Conservation (phyloP, 2,888 invertebrate species). For the Hololepta plana region DNA sequence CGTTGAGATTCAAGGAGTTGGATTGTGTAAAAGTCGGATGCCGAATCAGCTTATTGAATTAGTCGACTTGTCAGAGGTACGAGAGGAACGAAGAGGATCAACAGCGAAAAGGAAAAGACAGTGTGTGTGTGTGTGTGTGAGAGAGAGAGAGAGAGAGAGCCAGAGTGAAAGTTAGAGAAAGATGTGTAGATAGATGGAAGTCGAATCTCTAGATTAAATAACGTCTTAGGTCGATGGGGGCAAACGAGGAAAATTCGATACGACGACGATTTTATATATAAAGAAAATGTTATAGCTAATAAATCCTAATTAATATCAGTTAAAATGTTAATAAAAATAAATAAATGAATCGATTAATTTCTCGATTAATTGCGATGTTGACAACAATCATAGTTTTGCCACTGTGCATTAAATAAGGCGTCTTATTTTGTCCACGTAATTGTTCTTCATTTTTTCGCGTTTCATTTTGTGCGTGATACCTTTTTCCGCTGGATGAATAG, state of each 20-base stretch:
- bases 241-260: slow-evolving; percentile 13
- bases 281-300: too few species aligned
- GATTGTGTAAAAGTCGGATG: slow-evolving; percentile 17
- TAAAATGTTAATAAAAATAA: too few species aligned
- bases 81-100: slow-evolving; percentile 14
- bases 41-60: slow-evolving; percentile 18
- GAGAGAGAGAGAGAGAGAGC: too few species aligned
- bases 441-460: not conserved
- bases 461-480: slow-evolving; percentile 20
- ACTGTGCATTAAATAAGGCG: too few species aligned
- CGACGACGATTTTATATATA: slow-evolving; percentile 13
- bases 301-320: too few species aligned
- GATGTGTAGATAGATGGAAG: too few species aligned
- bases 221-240: slow-evolving; percentile 14
- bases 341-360: too few species aligned
- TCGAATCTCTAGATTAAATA: slow-evolving; percentile 17
- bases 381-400: slow-evolving; percentile 10
- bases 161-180: too few species aligned
- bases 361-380: slow-evolving; percentile 8
- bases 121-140: too few species aligned
- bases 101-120: too few species aligned
- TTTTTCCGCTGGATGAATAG: slow-evolving; percentile 39
- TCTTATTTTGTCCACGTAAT: not conserved
- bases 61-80: slow-evolving; percentile 16
- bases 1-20: slow-evolving; percentile 11